Evolutionary conservation across 2,888 invertebrate species (phyloP), one percentile per base, ranked within the genome.

Genomic region (Cephus pulcher): DNA sequence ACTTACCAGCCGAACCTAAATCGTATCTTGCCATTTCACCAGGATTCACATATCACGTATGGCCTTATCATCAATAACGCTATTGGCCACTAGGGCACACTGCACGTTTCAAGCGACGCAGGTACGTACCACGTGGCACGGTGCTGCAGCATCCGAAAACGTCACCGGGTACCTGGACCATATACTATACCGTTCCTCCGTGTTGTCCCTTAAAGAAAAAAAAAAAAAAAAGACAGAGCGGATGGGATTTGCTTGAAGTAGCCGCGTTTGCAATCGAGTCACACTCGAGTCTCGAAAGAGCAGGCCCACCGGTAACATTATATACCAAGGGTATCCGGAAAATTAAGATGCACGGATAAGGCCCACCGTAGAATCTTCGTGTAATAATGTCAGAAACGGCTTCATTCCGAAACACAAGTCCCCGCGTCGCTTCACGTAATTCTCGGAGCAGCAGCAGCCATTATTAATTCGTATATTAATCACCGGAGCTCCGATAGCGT

Each of bases 261-360:
- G 76, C 79, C 75, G 80, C 83, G 84, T 88, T 85, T 83, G 86
- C 85, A 85, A 88, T 87, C 85, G 84, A 85, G 88, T 86, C 86
- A 86, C 86, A 86, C 84, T 83, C 85, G 82, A 83, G 80, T 81
- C 40, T 40, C 40, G 81, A 77, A 30, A 30, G 70, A 30, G 70
- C 12, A 70, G 70, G 70, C 84, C 82, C 83, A 83, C 80, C 82
- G 84, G 83, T 87, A 87, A 86, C 87, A 86, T 88, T 85, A 87
- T 86, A 87, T 85, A 79, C 80, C 83, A 80, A 78, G 84, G 81
- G 88, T 86, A 87, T 86, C 86, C 84, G 84, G 85, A 87, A 87
- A 88, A 89, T 89, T 88, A 89, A 89, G 89, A 89, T 89, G 85
- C 84, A 80, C 84, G 86, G 89, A 89, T 89, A 88, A 86, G 84